Evolutionary conservation across 2,888 invertebrate species (phyloP).

Genomic region (Sympetrum striolatum): DNA sequence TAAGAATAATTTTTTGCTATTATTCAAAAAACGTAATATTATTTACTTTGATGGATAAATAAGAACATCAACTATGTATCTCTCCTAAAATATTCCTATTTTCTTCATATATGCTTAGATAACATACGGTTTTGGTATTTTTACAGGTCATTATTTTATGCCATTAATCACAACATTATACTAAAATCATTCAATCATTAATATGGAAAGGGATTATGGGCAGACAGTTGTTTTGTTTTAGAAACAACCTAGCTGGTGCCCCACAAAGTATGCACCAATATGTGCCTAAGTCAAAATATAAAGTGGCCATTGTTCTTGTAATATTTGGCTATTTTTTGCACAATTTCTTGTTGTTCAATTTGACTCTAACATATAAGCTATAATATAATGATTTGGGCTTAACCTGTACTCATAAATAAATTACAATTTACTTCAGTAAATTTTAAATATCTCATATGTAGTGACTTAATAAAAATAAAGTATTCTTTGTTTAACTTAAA

Average conservation of each 20-base stretch:
- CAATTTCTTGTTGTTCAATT: neutral
- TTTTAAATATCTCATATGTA: slow-evolving; percentile 24
- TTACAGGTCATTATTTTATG: neutral
- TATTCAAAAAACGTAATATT: neutral
- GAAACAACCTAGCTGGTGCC: slow-evolving; percentile 38
- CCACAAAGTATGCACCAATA: slow-evolving; percentile 30
- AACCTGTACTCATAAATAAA: neutral
- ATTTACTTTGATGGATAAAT: neutral
- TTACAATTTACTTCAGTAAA: slow-evolving; percentile 6
- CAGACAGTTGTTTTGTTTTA: slow-evolving; percentile 41
- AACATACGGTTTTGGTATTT: neutral
- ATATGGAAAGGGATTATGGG: slow-evolving; percentile 16
- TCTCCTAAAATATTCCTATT: neutral
- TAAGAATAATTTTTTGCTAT: neutral
- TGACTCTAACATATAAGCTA: neutral
- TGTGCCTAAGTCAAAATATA: slow-evolving; percentile 23
- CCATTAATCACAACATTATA: slow-evolving; percentile 14
- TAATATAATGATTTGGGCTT: neutral
- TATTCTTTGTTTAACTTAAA: neutral
- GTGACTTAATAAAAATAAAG: slow-evolving; percentile 1
- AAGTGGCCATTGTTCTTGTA: slow-evolving; percentile 20
- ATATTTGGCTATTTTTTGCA: neutral
- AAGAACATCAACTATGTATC: neutral
- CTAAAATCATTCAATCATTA: neutral
- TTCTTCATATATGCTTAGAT: neutral